Conservation (phyloP, 2,888 invertebrate genomes). For the Synanthedon myopaeformis region DNA sequence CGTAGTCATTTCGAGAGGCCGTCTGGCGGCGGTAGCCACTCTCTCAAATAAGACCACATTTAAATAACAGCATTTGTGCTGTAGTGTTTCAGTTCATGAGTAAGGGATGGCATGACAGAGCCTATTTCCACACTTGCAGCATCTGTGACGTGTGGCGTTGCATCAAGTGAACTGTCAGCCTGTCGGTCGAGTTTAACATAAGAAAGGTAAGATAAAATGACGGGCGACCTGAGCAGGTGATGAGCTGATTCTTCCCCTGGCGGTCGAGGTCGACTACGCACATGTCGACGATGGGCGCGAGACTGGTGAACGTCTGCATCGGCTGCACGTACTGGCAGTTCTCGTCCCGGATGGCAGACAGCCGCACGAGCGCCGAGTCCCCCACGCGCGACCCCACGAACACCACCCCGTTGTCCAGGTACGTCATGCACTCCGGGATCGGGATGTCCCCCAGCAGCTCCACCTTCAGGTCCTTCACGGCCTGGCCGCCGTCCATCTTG, state of each 20-base stretch:
- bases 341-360: constrained; percentile 87
- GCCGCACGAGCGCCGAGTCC: constrained; percentile 93
- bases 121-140: too few relatives aligned
- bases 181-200: too few relatives aligned
- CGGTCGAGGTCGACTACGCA: constrained; percentile 96
- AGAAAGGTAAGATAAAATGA: too few relatives aligned
- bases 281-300: constrained; percentile 98
- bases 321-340: constrained; percentile 90
- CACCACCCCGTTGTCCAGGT: constrained; percentile 97
- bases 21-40: too few relatives aligned
- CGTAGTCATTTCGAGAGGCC: too few relatives aligned
- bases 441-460: constrained; percentile 91
- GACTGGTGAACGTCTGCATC: constrained; percentile 96
- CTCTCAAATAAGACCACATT: too few relatives aligned
- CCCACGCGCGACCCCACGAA: constrained; percentile 96
- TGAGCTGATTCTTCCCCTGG: constrained; percentile 97
- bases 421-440: constrained; percentile 97
- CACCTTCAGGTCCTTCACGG: constrained; percentile 92
- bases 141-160: too few relatives aligned
- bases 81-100: too few relatives aligned
- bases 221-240: constrained; percentile 89
- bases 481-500: constrained; percentile 78
- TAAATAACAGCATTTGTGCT: too few relatives aligned
- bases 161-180: too few relatives aligned
- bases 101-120: too few relatives aligned